These are phyloP conservation scores for Cephonodes hylas DNA, from an alignment of 2,888 invertebrate species.

Conservation along the genomic window DNA sequence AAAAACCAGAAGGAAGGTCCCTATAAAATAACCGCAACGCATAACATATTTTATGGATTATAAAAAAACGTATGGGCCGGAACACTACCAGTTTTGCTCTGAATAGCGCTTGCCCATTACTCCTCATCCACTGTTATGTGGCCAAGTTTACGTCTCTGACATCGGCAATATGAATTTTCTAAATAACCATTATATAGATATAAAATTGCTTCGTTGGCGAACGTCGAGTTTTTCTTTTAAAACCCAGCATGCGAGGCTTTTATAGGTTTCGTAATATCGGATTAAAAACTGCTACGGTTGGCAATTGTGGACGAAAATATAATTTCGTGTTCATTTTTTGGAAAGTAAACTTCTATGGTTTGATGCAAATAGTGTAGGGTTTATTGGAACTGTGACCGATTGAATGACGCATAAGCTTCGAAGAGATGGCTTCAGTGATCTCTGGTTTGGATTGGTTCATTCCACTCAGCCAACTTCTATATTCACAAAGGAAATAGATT, in stretches of 20 bases:
- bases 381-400: too few species aligned
- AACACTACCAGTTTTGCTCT: conserved; percentile 22
- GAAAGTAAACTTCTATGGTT: background rate
- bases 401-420: too few species aligned
- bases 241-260: background rate
- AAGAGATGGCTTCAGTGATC: too few species aligned
- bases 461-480: too few species aligned
- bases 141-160: background rate
- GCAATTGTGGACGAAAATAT: background rate
- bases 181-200: background rate
- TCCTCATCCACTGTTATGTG: background rate
- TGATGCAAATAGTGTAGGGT: too few species aligned
- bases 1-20: background rate
- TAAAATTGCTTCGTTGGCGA: background rate
- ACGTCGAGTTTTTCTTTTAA: background rate
- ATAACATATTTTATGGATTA: background rate
- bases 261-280: background rate
- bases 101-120: background rate
- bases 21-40: background rate
- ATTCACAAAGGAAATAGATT: too few species aligned
- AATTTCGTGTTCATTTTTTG: background rate
- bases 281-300: background rate
- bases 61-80: background rate
- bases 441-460: too few species aligned
- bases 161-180: background rate